Evolutionary conservation across 2,113 vertebrate genomes (phyloP).

Genomic region (Neopipo cinnamomea): DNA sequence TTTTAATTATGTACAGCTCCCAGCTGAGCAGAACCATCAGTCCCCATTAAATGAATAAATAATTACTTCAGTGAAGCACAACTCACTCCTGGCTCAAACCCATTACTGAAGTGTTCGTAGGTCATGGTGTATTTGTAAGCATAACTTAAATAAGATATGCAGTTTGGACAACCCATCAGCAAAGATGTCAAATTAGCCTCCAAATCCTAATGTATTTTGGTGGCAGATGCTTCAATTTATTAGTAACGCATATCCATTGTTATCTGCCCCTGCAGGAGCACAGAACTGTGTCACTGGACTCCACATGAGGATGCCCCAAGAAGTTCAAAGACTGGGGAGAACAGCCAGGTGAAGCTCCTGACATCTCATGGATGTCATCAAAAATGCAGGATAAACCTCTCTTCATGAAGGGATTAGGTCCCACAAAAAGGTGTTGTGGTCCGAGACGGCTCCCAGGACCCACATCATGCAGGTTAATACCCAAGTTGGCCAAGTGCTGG

Average conservation of each 20-base stretch:
- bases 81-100: constrained; percentile 41
- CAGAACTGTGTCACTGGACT: background rate
- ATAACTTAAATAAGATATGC: constrained; percentile 1
- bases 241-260: background rate
- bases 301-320: rapidly evolving
- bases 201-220: background rate
- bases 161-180: background rate
- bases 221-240: background rate
- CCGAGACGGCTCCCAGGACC: background rate
- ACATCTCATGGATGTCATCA: background rate
- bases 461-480: background rate
- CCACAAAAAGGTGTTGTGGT: background rate
- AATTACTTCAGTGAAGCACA: constrained; percentile 55
- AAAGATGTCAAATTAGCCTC: background rate
- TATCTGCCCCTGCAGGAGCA: background rate
- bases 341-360: background rate
- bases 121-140: constrained; percentile 17
- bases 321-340: background rate
- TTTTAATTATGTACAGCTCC: constrained; percentile 61
- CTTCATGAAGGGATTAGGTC: background rate
- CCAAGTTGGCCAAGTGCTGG: background rate
- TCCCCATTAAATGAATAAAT: constrained; percentile 56
- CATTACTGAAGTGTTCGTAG: background rate
- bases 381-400: background rate
- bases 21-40: constrained; percentile 48